Base-by-base conservation (phyloP, 2,888 invertebrate species). In the Nephrocerus scutellatus region DNA sequence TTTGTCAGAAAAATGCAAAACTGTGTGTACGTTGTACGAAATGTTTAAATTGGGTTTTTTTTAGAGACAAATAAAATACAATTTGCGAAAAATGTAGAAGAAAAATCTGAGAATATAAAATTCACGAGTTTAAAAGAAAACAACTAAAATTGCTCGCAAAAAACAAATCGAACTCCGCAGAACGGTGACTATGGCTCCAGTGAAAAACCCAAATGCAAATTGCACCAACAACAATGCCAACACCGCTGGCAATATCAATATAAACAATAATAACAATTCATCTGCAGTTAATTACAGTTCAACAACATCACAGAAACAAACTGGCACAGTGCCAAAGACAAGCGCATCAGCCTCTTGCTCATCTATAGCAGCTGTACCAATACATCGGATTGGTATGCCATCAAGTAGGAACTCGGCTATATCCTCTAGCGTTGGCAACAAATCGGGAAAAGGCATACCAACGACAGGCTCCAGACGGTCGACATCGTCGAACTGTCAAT, bases 241-340 rank as follows among this genome's bases (percentile, higher is more conserved):
- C 31, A 30, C 13, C 7, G 14, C n/a, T 12, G 6, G 12, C n/a
- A 14, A n/a, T 19, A 33, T 12, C 12, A 22, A 29, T 31, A 18
- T 18, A 3, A 34, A 18, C 21, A 31, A 21, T 24, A 19, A 10
- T 16, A 18, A 24, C 7, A 29, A 10, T 30, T 24, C 28, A n/a
- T 23, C 15, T 12, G 15, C n/a, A 25, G 23, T 22, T n/a, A 34
- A 16, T 20, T 15, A 36, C 34, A n/a, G n/a, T 10, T 18, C 32
- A 6, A 14, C 34, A 4, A 44, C 41, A 18, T 41, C 44, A 30
- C 43, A 44, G 39, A 51, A 49, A 56, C 71, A 72, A 55, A 80
- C 80, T 54, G 81, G 81, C 52, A 79, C 81, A 25, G 79, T 80
- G 55, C 80, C 81, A 50, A 80, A 80, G 70, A 72, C 74, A 36